A percentile compares a stretch with the other conserved stretches of the same genome.
Evolutionary conservation across 2,797 vertebrate species (phyloP).

Genomic region (Anniella stebbinsi): DNA sequence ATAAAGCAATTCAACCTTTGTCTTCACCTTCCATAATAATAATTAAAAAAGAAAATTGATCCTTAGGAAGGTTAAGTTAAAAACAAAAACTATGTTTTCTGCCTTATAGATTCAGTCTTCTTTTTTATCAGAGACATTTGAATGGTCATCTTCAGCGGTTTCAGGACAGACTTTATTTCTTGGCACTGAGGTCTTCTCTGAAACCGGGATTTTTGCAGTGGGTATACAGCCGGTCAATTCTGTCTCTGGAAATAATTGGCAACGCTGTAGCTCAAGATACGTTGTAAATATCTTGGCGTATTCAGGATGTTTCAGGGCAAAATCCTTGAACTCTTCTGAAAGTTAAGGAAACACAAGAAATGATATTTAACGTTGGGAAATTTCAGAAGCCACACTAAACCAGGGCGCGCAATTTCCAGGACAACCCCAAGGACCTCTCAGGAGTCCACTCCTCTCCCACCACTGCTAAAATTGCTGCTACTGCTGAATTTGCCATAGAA

Average conservation of each 20-base stretch:
- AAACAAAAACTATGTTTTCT: slow-evolving; percentile 6
- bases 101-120: slow-evolving; percentile 84
- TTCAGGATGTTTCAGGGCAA: slow-evolving; percentile 90
- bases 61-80: background rate
- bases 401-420: background rate
- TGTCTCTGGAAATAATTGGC: slow-evolving; percentile 84
- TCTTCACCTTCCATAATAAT: background rate
- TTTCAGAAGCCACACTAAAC: background rate
- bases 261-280: slow-evolving; percentile 94
- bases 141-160: slow-evolving; percentile 77
- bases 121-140: slow-evolving; percentile 90
- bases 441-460: too few relatives aligned
- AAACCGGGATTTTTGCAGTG: slow-evolving; percentile 54
- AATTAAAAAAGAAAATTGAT: background rate
- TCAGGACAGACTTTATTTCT: slow-evolving; percentile 65
- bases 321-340: slow-evolving; percentile 91
- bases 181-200: slow-evolving; percentile 46
- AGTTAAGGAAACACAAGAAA: slow-evolving; percentile 40
- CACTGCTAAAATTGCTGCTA: too few relatives aligned
- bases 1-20: too few relatives aligned
- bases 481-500: too few relatives aligned
- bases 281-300: slow-evolving; percentile 97
- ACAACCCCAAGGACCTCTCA: background rate
- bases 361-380: background rate
- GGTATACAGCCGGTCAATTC: slow-evolving; percentile 6